phyloP scores from a whole-genome alignment of 1,140 invertebrate genomes.

The Eriosoma lanigerum region DNA sequence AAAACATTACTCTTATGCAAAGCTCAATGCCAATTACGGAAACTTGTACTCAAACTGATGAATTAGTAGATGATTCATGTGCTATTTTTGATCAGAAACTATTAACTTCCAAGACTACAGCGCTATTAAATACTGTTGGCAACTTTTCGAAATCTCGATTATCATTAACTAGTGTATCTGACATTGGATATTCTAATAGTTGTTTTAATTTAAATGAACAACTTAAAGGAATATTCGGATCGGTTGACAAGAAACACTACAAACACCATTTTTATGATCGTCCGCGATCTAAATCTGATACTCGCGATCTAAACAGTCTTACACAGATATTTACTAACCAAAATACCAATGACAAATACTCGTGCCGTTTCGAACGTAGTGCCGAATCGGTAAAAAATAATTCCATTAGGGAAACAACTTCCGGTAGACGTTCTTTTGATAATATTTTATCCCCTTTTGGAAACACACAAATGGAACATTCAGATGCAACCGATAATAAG shows the following conservation, averaged over 20 bases:
- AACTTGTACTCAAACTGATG: too few species aligned
- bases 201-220: constrained; percentile 9
- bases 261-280: background rate
- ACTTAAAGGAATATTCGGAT: constrained; percentile 20
- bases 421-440: constrained; percentile 38
- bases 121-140: background rate
- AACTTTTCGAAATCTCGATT: background rate
- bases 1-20: background rate
- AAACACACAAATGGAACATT: background rate
- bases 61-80: background rate
- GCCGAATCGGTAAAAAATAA: constrained; percentile 18
- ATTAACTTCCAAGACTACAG: background rate
- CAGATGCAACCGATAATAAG: background rate
- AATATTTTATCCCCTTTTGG: constrained; percentile 6
- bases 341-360: background rate
- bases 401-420: background rate
- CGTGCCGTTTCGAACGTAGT: constrained; percentile 49
- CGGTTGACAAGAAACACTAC: background rate
- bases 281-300: constrained; percentile 35
- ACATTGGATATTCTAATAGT: background rate
- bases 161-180: background rate
- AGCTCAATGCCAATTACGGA: background rate
- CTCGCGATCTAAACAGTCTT: constrained; percentile 14
- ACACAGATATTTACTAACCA: constrained; percentile 11
- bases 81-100: background rate